These are phyloP conservation scores for Chloropsis cyanopogon DNA, from an alignment of 2,113 vertebrate genomes.

Conservation along the genomic window DNA sequence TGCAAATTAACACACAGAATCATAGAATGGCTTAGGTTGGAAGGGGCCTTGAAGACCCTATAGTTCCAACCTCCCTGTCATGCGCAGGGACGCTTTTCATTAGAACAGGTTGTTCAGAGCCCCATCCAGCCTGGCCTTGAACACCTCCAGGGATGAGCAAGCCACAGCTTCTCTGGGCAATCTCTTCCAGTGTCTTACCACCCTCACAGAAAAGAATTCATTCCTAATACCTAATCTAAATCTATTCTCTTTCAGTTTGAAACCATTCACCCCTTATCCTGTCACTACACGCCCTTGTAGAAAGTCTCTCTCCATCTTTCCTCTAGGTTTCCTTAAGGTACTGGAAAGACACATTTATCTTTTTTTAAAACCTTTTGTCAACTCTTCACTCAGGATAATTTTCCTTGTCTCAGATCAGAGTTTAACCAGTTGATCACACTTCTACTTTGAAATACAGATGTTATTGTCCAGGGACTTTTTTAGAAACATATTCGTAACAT, in stretches of 20 bases:
- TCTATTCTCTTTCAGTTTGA: background rate
- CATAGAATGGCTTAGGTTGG: background rate
- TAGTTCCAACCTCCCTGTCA: accelerated
- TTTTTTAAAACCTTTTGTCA: background rate
- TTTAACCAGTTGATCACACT: background rate
- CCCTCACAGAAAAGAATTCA: background rate
- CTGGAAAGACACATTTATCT: background rate
- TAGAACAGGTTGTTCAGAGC: background rate
- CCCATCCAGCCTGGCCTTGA: background rate
- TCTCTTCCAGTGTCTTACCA: background rate
- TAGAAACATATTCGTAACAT: background rate
- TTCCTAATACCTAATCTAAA: background rate
- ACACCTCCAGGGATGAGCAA: too few species aligned
- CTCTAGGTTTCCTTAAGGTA: background rate
- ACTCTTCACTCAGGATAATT: background rate
- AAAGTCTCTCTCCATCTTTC: background rate
- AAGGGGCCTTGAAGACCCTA: background rate
- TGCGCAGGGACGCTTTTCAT: background rate
- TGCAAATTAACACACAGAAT: background rate
- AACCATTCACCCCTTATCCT: background rate
- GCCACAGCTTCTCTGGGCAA: background rate
- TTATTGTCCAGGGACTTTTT: background rate
- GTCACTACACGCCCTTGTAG: background rate
- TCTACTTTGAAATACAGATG: background rate
- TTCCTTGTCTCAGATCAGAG: background rate